A percentile compares a stretch with the other conserved stretches of the same genome.
phyloP scores from a whole-genome alignment of 1,140 invertebrate genomes.

The Anoplolepis gracilipes region DNA sequence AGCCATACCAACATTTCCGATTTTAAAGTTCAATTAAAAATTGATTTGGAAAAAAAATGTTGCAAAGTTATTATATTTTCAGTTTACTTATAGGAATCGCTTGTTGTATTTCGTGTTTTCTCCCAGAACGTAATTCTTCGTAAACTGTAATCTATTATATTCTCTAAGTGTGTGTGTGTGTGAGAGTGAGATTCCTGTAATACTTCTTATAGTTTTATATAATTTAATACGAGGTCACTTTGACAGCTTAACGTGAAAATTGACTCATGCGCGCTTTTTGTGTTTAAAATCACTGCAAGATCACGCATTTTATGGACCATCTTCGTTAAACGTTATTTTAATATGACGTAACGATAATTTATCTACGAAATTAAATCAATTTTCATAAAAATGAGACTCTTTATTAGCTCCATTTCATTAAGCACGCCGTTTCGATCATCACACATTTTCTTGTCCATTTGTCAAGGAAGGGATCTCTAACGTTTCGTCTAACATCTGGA shows the following conservation, averaged over 20 bases:
- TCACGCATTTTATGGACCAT: no score
- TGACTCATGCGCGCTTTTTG: no score
- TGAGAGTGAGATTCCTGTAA: no score
- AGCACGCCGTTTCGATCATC: background rate
- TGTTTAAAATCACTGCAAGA: no score
- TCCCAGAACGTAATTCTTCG: background rate
- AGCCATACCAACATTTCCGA: background rate
- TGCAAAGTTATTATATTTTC: background rate
- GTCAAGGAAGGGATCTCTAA: conserved; percentile 68
- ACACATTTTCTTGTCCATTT: background rate
- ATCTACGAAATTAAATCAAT: background rate
- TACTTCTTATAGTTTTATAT: no score
- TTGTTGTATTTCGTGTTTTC: background rate
- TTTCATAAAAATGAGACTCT: background rate
- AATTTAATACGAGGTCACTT: no score
- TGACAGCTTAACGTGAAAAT: no score
- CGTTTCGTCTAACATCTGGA: conserved; percentile 78
- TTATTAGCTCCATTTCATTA: conserved; percentile 1
- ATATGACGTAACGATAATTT: background rate
- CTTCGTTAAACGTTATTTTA: background rate
- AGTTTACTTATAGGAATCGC: background rate
- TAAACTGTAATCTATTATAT: background rate
- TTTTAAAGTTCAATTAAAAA: background rate
- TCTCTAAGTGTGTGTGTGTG: no score
- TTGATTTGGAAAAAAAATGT: background rate